A percentile compares a stretch with the other conserved stretches of the same genome.
Evolutionary conservation across 1,140 invertebrate species (phyloP).

Genomic region (Brachionus sp.): DNA sequence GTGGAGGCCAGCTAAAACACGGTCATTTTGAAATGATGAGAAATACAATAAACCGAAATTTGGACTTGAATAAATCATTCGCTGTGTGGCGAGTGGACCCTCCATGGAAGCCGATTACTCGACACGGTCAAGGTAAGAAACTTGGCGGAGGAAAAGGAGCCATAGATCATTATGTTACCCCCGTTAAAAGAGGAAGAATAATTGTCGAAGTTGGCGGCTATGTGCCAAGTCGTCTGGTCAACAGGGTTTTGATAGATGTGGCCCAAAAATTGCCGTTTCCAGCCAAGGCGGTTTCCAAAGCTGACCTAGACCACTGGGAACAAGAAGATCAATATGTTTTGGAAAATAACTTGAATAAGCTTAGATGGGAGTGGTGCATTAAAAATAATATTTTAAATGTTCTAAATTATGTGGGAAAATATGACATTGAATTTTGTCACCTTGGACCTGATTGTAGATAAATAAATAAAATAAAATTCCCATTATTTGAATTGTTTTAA

Average conservation of each 20-base stretch:
- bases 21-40: conserved; percentile 85
- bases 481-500: neutral
- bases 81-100: conserved; percentile 89
- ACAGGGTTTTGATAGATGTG: conserved; percentile 60
- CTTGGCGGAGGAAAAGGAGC: conserved; percentile 93
- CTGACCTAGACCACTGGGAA: conserved; percentile 68
- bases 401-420: conserved; percentile 25
- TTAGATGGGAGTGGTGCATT: conserved; percentile 83
- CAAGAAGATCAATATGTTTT: conserved; percentile 64
- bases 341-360: conserved; percentile 72
- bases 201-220: conserved; percentile 89
- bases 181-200: conserved; percentile 81
- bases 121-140: conserved; percentile 80
- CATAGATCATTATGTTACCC: conserved; percentile 93
- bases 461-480: neutral
- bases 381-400: conserved; percentile 83
- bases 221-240: conserved; percentile 79
- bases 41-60: conserved; percentile 69
- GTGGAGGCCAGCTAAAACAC: conserved; percentile 73
- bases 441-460: conserved; percentile 45
- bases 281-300: conserved; percentile 76
- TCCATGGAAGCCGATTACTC: conserved; percentile 89
- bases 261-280: conserved; percentile 79
- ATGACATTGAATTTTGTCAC: conserved; percentile 45
- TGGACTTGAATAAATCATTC: conserved; percentile 75